Percentiles rank a stretch among this genome's conserved stretches.
These are phyloP conservation scores for Muscidifurax raptorellus DNA, from an alignment of 1,140 invertebrate genomes.

Conservation along the genomic window DNA sequence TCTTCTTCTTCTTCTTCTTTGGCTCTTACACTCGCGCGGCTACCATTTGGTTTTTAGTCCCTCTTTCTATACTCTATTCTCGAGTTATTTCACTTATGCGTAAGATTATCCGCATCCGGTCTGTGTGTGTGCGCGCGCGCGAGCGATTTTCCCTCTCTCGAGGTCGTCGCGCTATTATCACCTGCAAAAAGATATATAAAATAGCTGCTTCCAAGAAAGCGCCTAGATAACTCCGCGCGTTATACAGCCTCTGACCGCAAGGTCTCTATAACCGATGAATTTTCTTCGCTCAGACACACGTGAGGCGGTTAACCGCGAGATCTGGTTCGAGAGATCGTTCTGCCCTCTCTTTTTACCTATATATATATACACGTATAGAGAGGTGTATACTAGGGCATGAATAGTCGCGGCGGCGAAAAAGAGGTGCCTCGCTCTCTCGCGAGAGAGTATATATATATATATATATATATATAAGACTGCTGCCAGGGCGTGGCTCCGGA, in stretches of 20 bases:
- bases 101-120: not conserved
- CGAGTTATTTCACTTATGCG: not conserved
- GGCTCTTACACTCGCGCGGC: not conserved
- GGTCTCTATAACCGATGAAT: constrained; percentile 32
- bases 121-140: no score
- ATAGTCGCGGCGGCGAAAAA: constrained; percentile 19
- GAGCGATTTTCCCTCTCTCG: not conserved
- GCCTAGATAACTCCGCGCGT: constrained; percentile 3
- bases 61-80: not conserved
- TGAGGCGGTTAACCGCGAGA: constrained; percentile 45
- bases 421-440: not conserved
- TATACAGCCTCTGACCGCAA: constrained; percentile 32
- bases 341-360: not conserved
- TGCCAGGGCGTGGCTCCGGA: constrained; percentile 37
- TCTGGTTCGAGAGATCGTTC: constrained; percentile 53
- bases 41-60: not conserved
- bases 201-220: not conserved
- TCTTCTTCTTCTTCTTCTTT: not conserved
- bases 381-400: not conserved
- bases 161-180: not conserved
- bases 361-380: not conserved
- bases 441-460: no score
- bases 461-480: not conserved
- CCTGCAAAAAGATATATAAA: not conserved
- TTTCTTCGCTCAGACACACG: constrained; percentile 16